Evolutionary conservation across 2,888 invertebrate genomes (phyloP).

Genomic region (Acholoe squamosa): DNA sequence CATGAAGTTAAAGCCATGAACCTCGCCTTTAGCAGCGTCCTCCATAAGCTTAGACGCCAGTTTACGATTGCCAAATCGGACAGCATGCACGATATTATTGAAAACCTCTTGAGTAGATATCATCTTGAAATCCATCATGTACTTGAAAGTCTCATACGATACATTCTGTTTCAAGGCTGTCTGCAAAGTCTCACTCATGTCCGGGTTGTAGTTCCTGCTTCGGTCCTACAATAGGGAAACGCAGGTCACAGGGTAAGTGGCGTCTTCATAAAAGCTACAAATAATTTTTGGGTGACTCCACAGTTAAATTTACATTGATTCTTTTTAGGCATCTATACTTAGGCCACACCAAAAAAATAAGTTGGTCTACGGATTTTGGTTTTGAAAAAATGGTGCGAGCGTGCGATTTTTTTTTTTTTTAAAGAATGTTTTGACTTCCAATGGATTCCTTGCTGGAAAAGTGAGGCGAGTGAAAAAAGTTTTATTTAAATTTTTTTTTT

Average conservation of each 20-base stretch:
- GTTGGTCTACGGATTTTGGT: too few relatives aligned
- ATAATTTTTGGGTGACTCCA: too few relatives aligned
- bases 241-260: not conserved
- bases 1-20: conserved; percentile 78
- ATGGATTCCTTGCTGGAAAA: too few relatives aligned
- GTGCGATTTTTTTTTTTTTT: not conserved
- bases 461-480: too few relatives aligned
- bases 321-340: too few relatives aligned
- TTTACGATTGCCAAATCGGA: conserved; percentile 83
- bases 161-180: not conserved
- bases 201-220: not conserved
- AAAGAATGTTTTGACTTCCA: too few relatives aligned
- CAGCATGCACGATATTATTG: conserved; percentile 79
- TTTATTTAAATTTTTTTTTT: too few relatives aligned
- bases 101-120: not conserved
- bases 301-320: too few relatives aligned
- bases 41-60: conserved; percentile 82
- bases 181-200: not conserved
- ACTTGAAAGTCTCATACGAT: conserved; percentile 15
- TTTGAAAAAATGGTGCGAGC: too few relatives aligned
- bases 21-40: conserved; percentile 77
- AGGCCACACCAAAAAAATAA: too few relatives aligned
- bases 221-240: not conserved
- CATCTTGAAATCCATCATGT: not conserved
- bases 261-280: too few relatives aligned